These are phyloP conservation scores for Lophotis ruficrista DNA, from an alignment of 2,113 vertebrate genomes.

Conservation along the genomic window DNA sequence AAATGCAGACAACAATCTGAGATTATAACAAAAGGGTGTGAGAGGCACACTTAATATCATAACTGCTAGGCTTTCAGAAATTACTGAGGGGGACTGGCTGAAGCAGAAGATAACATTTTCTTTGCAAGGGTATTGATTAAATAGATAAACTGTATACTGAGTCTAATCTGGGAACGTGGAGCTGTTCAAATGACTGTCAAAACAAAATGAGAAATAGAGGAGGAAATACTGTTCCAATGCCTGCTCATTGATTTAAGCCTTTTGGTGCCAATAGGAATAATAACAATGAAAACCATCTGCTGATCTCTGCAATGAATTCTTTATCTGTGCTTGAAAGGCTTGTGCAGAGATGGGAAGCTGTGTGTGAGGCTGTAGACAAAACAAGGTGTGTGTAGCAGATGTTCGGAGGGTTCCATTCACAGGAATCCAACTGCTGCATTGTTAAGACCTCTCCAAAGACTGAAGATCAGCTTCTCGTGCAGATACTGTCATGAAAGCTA, in stretches of 20 bases:
- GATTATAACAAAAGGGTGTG: background rate
- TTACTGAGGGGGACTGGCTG: background rate
- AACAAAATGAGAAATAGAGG: slow-evolving; percentile 37
- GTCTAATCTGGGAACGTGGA: slow-evolving; percentile 14
- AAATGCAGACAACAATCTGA: background rate
- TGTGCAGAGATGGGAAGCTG: background rate
- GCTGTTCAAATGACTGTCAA: slow-evolving; percentile 47
- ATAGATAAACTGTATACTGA: slow-evolving; percentile 7
- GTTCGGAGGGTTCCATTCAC: background rate
- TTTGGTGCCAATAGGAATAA: slow-evolving; percentile 35
- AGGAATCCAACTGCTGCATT: background rate
- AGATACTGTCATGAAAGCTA: background rate
- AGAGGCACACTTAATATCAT: background rate
- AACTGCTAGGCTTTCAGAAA: slow-evolving; percentile 32
- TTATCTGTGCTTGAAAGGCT: slow-evolving; percentile 1
- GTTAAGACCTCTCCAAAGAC: background rate
- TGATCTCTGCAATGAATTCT: slow-evolving; percentile 9
- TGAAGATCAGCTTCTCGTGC: background rate
- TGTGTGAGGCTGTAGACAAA: background rate
- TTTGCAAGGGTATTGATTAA: slow-evolving; percentile 26
- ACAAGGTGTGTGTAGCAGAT: background rate
- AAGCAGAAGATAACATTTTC: slow-evolving; percentile 36
- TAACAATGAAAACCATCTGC: slow-evolving; percentile 38
- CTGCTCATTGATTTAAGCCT: slow-evolving; percentile 21
- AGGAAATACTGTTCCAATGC: slow-evolving; percentile 16